phyloP scores from a whole-genome alignment of 64 coral and sea anemone genomes.

The Actinia equina region DNA sequence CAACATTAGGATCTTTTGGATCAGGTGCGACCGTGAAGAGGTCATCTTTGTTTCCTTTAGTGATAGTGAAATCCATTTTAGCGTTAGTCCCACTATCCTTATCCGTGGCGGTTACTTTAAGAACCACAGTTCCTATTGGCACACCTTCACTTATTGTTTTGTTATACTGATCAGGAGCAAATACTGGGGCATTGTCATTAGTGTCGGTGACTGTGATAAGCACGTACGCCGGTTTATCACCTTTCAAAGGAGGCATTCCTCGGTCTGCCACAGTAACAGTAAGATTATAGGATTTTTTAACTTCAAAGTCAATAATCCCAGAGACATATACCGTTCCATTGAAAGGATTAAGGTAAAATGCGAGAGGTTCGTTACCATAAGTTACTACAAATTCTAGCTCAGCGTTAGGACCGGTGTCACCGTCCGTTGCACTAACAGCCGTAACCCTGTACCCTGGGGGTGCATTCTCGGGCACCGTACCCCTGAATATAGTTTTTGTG shows the following conservation, averaged over 20 bases:
- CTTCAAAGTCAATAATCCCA: constrained; percentile 67
- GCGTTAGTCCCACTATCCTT: constrained; percentile 66
- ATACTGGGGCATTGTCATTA: constrained; percentile 89
- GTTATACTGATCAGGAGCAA: constrained; percentile 72
- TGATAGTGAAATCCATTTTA: constrained; percentile 45
- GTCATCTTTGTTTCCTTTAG: constrained; percentile 69
- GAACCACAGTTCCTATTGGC: constrained; percentile 28
- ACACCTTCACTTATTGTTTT: constrained; percentile 51
- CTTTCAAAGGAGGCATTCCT: constrained; percentile 40
- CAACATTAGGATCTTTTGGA: constrained; percentile 58
- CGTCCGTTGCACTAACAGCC: constrained; percentile 36
- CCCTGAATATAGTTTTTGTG: constrained; percentile 38
- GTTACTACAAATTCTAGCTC: constrained; percentile 70
- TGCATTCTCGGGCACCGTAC: constrained; percentile 65
- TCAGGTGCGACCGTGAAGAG: constrained; percentile 57
- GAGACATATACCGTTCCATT: constrained; percentile 78
- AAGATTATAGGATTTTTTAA: constrained; percentile 55
- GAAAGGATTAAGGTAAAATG: constrained; percentile 72
- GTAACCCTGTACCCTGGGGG: constrained; percentile 52
- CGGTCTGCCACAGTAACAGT: constrained; percentile 77
- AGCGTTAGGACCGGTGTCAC: constrained; percentile 72
- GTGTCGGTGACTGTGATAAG: constrained; percentile 78
- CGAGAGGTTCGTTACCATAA: constrained; percentile 56
- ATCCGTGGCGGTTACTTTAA: constrained; percentile 72
- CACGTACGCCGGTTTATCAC: constrained; percentile 49